Percentiles rank a stretch among this genome's conserved stretches.
These are phyloP conservation scores for Entosphenus tridentatus DNA, from an alignment of 2,113 vertebrate genomes.

Conservation along the genomic window DNA sequence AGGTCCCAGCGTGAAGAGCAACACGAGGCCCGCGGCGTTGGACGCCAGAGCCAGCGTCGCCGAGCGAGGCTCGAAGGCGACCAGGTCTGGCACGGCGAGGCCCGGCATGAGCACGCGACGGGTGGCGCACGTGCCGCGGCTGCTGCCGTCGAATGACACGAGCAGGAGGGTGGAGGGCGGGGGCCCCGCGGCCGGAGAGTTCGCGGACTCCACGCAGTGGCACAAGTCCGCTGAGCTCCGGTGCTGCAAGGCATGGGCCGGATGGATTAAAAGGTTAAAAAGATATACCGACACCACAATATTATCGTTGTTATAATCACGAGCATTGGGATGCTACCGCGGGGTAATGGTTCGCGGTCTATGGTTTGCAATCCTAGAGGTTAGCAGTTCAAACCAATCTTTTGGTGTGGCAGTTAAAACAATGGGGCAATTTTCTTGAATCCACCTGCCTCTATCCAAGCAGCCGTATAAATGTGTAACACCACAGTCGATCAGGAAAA, in stretches of 20 bases:
- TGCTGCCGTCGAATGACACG: constrained; percentile 58
- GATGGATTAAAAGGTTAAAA: constrained; percentile 32
- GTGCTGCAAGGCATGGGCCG: constrained; percentile 12
- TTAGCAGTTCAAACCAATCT: too few relatives aligned
- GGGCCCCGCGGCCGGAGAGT: constrained; percentile 44
- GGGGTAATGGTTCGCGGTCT: too few relatives aligned
- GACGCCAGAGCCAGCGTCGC: constrained; percentile 58
- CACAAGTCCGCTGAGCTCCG: constrained; percentile 41
- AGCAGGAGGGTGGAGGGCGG: constrained; percentile 72
- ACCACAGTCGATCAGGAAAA: too few relatives aligned
- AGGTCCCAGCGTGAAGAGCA: constrained; percentile 22
- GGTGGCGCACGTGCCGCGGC: constrained; percentile 29
- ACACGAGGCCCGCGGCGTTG: constrained; percentile 49
- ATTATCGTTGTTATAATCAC: constrained; percentile 14
- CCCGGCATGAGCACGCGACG: constrained; percentile 64
- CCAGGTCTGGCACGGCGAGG: constrained; percentile 70
- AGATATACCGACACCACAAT: constrained; percentile 44
- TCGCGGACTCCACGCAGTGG: constrained; percentile 31
- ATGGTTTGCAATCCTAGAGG: too few relatives aligned
- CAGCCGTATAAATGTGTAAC: too few relatives aligned
- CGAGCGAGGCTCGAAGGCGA: constrained; percentile 42
- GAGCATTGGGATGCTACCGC: too few relatives aligned
- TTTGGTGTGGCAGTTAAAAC: too few relatives aligned
- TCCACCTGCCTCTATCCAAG: too few relatives aligned
- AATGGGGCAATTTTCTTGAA: too few relatives aligned